These are phyloP conservation scores for Sesamia nonagrioides DNA, from an alignment of 1,140 invertebrate species.

Conservation along the genomic window DNA sequence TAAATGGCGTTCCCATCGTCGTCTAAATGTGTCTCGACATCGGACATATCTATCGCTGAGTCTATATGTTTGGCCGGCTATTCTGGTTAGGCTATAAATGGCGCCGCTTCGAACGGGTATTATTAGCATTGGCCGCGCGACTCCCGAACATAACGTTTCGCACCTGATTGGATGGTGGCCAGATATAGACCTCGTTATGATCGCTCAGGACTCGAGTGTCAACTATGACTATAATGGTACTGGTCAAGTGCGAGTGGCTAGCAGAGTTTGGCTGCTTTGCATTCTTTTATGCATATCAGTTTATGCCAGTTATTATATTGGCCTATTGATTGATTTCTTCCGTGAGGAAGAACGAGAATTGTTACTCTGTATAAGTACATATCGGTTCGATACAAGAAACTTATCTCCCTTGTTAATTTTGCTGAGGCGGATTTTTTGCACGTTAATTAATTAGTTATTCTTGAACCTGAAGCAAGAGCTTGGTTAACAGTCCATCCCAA, in stretches of 20 bases:
- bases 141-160: slow-evolving; percentile 62
- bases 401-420: background rate
- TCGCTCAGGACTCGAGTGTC: slow-evolving; percentile 43
- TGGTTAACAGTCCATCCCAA: background rate
- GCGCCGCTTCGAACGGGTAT: slow-evolving; percentile 69
- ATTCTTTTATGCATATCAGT: background rate
- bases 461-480: background rate
- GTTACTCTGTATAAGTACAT: background rate
- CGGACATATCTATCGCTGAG: slow-evolving; percentile 52
- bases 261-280: background rate
- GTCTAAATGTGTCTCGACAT: slow-evolving; percentile 44
- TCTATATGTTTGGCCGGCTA: slow-evolving; percentile 67
- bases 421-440: background rate
- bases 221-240: slow-evolving; percentile 35
- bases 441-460: background rate
- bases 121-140: slow-evolving; percentile 77
- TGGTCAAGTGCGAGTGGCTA: slow-evolving; percentile 10
- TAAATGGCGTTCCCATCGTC: slow-evolving; percentile 56
- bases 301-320: slow-evolving; percentile 28
- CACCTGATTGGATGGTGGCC: slow-evolving; percentile 79
- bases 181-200: slow-evolving; percentile 57
- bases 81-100: slow-evolving; percentile 80
- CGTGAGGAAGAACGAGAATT: background rate
- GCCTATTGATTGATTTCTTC: slow-evolving; percentile 30
- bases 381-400: background rate